phyloP scores from a whole-genome alignment of 2,888 invertebrate species.

The Liposcelis brunnea region DNA sequence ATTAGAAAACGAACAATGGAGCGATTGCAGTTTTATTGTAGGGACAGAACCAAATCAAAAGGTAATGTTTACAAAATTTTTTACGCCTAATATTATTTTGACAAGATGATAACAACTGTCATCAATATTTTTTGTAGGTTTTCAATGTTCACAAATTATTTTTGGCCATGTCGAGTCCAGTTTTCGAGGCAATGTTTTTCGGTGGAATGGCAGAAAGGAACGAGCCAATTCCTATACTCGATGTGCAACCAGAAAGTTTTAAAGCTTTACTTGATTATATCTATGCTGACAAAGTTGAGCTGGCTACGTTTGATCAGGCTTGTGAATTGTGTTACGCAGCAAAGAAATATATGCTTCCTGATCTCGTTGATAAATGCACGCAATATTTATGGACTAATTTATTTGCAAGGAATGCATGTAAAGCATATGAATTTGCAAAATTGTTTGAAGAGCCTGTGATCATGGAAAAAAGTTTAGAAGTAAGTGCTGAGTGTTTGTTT shows the following conservation, averaged over 20 bases:
- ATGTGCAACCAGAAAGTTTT: slow-evolving; percentile 75
- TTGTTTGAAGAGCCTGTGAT: slow-evolving; percentile 66
- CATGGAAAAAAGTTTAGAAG: slow-evolving; percentile 65
- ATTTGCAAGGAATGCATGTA: slow-evolving; percentile 61
- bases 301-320: slow-evolving; percentile 68
- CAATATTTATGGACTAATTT: slow-evolving; percentile 68
- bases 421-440: slow-evolving; percentile 73
- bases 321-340: slow-evolving; percentile 77
- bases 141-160: slow-evolving; percentile 62
- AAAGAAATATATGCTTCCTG: slow-evolving; percentile 74
- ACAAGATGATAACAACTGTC: not conserved
- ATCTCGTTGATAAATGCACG: slow-evolving; percentile 66
- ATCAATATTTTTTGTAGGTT: slow-evolving; percentile 27
- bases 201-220: slow-evolving; percentile 65
- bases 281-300: slow-evolving; percentile 63
- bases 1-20: slow-evolving; percentile 64
- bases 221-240: slow-evolving; percentile 60
- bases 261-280: slow-evolving; percentile 67
- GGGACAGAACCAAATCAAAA: slow-evolving; percentile 56
- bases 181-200: slow-evolving; percentile 77
- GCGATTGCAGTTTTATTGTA: slow-evolving; percentile 67
- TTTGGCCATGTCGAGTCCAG: slow-evolving; percentile 72
- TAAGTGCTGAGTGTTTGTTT: slow-evolving; percentile 20
- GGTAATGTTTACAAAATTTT: slow-evolving; percentile 17
- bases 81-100: not conserved